Evolutionary conservation across 2,797 vertebrate genomes (phyloP).

Genomic region (Sitta carolinensis): DNA sequence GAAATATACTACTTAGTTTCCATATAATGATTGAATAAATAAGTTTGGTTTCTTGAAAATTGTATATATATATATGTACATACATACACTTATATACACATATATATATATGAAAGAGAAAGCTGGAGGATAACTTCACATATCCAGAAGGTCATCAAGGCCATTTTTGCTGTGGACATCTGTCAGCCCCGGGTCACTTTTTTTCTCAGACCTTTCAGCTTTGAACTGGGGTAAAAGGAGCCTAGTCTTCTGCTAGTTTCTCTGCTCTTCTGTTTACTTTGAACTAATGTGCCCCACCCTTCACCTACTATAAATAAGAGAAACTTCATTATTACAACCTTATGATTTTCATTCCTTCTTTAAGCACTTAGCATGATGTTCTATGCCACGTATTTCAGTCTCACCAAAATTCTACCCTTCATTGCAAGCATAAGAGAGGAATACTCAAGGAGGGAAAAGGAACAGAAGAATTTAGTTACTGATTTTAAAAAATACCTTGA

Average conservation of each 20-base stretch:
- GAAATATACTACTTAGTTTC: not conserved
- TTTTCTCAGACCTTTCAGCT: not conserved
- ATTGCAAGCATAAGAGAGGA: not conserved
- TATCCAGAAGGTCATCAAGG: not conserved
- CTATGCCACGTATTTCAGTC: not conserved
- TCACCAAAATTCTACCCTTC: not conserved
- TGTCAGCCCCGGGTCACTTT: rapidly evolving
- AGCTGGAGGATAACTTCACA: not conserved
- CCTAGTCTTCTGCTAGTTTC: not conserved
- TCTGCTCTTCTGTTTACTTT: not conserved
- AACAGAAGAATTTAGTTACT: not conserved
- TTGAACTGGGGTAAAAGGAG: not conserved
- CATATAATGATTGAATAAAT: not conserved
- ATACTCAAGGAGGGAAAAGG: not conserved
- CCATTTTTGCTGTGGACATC: not conserved
- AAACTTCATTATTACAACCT: not conserved
- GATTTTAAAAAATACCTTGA: not conserved
- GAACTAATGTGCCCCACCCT: not conserved
- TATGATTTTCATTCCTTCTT: not conserved
- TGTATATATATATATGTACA: not conserved
- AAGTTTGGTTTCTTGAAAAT: not conserved
- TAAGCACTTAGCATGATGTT: not conserved
- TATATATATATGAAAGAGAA: too few relatives aligned
- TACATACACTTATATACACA: too few relatives aligned
- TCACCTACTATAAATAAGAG: not conserved